A percentile compares a stretch with the other conserved stretches of the same genome.
phyloP scores from a whole-genome alignment of 2,113 vertebrate genomes.

The Otis tarda region DNA sequence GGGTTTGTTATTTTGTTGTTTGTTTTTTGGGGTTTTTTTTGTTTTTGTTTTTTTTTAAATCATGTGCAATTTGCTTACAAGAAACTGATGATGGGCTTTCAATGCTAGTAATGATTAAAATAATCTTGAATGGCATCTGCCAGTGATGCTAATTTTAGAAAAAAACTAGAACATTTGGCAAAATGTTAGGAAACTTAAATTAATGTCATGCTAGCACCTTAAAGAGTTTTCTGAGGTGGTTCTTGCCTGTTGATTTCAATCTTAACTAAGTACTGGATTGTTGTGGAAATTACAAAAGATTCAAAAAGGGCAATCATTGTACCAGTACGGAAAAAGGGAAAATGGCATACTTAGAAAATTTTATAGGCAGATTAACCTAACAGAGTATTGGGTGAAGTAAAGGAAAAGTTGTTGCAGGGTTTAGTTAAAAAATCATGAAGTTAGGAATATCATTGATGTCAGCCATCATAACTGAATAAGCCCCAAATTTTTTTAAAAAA shows the following conservation, averaged over 20 bases:
- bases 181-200: not conserved
- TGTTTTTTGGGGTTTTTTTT: not conserved
- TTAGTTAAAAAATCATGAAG: not conserved
- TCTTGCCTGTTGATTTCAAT: not conserved
- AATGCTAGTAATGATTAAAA: not conserved
- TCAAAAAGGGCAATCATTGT: not conserved
- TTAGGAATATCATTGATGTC: not conserved
- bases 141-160: not conserved
- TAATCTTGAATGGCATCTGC: not conserved
- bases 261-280: not conserved
- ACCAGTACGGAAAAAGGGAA: not conserved
- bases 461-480: not conserved
- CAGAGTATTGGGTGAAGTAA: not conserved
- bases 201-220: not conserved
- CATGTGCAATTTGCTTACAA: not conserved
- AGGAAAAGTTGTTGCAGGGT: not conserved
- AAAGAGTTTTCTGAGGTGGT: not conserved
- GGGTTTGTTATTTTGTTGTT: not conserved
- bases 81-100: not conserved
- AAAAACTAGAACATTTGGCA: not conserved
- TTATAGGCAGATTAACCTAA: not conserved
- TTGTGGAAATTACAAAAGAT: not conserved
- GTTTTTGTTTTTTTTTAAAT: not conserved
- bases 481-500: accelerated
- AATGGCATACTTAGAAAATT: not conserved